Percentiles rank a stretch among this genome's conserved stretches.
Evolutionary conservation across 2,888 invertebrate genomes (phyloP).

Genomic region (Heteropelma amictum): DNA sequence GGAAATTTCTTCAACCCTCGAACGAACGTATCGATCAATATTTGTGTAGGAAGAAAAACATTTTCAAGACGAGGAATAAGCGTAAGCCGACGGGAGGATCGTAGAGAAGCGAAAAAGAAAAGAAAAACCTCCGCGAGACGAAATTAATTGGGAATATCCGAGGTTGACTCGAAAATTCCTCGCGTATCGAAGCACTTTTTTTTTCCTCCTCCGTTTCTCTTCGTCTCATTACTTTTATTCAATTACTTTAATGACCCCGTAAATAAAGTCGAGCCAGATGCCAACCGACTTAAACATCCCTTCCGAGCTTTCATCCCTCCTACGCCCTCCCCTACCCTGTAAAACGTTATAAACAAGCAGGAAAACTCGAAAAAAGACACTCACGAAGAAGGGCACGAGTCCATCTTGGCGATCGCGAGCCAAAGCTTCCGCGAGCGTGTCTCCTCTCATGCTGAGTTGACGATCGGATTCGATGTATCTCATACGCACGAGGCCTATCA

Average conservation of each 20-base stretch:
- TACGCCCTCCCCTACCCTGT: not conserved
- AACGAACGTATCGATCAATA: not conserved
- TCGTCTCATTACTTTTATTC: not conserved
- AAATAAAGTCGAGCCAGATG: constrained; percentile 43
- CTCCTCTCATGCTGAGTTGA: constrained; percentile 90
- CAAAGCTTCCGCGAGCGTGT: constrained; percentile 88
- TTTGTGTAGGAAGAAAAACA: not conserved
- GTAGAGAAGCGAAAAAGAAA: not conserved
- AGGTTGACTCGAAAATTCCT: constrained; percentile 34
- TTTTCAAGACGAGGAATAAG: not conserved
- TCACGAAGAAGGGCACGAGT: constrained; percentile 94
- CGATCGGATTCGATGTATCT: constrained; percentile 94
- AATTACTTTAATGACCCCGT: constrained; percentile 31
- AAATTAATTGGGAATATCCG: constrained; percentile 52
- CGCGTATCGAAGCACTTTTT: constrained; percentile 1
- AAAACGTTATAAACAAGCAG: not conserved
- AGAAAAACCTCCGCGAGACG: constrained; percentile 1
- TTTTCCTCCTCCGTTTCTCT: not conserved
- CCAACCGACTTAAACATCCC: not conserved
- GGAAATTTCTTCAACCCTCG: not conserved
- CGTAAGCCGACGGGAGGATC: not conserved
- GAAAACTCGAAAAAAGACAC: constrained; percentile 70
- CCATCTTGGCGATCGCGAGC: constrained; percentile 89
- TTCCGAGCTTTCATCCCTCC: not conserved
- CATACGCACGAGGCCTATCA: constrained; percentile 95